Evolutionary conservation across 2,888 invertebrate species (phyloP).

Genomic region (Heliconius charithonia): DNA sequence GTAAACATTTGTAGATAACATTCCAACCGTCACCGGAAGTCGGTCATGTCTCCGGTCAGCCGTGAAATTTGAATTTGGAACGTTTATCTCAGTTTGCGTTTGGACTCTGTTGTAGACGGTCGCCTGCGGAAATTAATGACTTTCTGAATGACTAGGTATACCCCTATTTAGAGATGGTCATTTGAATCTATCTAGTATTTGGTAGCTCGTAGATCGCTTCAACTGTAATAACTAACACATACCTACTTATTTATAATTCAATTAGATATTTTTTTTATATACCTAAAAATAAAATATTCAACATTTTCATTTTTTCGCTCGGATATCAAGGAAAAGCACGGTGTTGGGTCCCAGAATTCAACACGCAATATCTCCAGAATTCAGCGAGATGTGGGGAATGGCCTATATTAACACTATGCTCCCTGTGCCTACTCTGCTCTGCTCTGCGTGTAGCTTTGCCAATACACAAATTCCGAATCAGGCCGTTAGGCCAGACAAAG

Average conservation of each 20-base stretch:
- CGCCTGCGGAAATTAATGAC: constrained; percentile 66
- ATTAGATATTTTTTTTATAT: neutral
- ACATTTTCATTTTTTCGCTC: neutral
- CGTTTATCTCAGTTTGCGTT: constrained; percentile 68
- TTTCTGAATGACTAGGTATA: constrained; percentile 29
- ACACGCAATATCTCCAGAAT: no score
- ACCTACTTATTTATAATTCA: neutral
- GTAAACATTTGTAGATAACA: constrained; percentile 22
- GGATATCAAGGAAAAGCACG: neutral
- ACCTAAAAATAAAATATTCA: neutral
- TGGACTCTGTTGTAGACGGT: constrained; percentile 68
- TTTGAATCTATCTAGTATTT: neutral
- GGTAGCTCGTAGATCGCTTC: neutral
- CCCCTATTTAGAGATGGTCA: neutral
- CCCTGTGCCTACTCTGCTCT: neutral
- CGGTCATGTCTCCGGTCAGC: constrained; percentile 75
- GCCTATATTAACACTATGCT: neutral
- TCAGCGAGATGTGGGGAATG: neutral
- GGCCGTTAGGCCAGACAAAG: no score
- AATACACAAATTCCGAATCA: neutral
- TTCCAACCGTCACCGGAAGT: constrained; percentile 58
- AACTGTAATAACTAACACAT: neutral
- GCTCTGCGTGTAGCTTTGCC: neutral
- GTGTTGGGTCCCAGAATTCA: neutral
- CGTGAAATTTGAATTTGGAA: constrained; percentile 80